Percentiles rank a stretch among this genome's conserved stretches.
These are phyloP conservation scores for Drosophila leontia DNA, from an alignment of 1,140 invertebrate species.

Conservation along the genomic window DNA sequence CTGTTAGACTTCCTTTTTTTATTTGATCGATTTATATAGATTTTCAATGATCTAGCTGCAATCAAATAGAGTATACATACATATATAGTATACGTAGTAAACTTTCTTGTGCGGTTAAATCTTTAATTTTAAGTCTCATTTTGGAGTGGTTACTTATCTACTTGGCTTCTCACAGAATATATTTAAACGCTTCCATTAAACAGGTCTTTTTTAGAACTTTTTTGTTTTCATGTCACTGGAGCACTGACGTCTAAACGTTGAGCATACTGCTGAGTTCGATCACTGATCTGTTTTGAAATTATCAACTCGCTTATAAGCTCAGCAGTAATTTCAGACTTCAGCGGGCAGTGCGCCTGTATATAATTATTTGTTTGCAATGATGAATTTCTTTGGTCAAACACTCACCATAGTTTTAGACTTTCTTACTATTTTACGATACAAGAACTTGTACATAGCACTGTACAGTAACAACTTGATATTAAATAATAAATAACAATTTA, in stretches of 20 bases:
- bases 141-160: too few relatives aligned
- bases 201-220: not conserved
- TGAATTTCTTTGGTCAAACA: constrained; percentile 4
- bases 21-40: too few relatives aligned
- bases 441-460: constrained; percentile 58
- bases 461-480: constrained; percentile 26
- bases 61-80: too few relatives aligned
- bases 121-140: too few relatives aligned
- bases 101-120: too few relatives aligned
- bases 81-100: too few relatives aligned
- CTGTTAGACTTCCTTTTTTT: too few relatives aligned
- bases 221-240: not conserved
- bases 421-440: constrained; percentile 60
- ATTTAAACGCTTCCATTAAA: too few relatives aligned
- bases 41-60: too few relatives aligned
- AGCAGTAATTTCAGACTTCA: not conserved
- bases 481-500: constrained; percentile 33
- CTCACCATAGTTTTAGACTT: constrained; percentile 67
- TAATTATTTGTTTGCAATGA: constrained; percentile 3
- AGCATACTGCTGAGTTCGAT: not conserved
- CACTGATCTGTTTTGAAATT: not conserved
- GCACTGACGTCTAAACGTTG: not conserved
- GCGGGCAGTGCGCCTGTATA: not conserved
- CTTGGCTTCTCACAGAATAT: too few relatives aligned
- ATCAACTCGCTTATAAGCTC: not conserved